Evolutionary conservation across 2,888 invertebrate species (phyloP).

Genomic region (Drosophila setosimentum): DNA sequence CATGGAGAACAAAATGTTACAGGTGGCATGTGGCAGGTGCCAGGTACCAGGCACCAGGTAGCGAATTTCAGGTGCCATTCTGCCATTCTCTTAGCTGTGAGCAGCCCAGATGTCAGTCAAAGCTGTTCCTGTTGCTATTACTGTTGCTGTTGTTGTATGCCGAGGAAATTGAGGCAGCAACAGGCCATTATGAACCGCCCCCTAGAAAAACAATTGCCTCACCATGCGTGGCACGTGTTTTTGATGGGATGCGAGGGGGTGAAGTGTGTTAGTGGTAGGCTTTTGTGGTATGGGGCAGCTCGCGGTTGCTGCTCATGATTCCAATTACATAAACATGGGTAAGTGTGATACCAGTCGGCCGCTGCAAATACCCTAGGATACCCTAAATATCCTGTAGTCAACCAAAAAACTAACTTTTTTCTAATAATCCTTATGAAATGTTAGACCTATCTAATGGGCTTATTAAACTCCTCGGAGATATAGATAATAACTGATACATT

Average conservation of each 20-base stretch:
- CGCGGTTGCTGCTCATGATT: slow-evolving; percentile 50
- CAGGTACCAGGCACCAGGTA: slow-evolving; percentile 4
- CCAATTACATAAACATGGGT: slow-evolving; percentile 62
- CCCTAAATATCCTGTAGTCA: background rate
- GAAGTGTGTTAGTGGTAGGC: background rate
- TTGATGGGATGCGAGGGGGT: background rate
- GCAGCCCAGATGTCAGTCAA: slow-evolving; percentile 48
- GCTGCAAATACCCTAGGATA: background rate
- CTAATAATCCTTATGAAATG: no score
- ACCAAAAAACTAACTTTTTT: no score
- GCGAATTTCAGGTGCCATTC: slow-evolving; percentile 23
- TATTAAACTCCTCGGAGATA: background rate
- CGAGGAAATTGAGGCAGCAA: slow-evolving; percentile 63
- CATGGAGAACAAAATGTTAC: background rate
- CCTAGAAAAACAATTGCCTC: background rate
- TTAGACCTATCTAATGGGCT: no score
- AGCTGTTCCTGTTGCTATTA: slow-evolving; percentile 5
- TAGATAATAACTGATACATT: background rate
- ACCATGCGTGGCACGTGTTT: slow-evolving; percentile 52
- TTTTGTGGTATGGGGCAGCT: background rate
- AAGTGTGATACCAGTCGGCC: background rate
- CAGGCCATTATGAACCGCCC: slow-evolving; percentile 33
- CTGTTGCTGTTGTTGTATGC: slow-evolving; percentile 53
- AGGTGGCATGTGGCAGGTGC: slow-evolving; percentile 12
- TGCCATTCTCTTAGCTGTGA: slow-evolving; percentile 21